Evolutionary conservation across 92 coral and sea anemone species (phyloP).

Genomic region (Parazoanthus swiftii): DNA sequence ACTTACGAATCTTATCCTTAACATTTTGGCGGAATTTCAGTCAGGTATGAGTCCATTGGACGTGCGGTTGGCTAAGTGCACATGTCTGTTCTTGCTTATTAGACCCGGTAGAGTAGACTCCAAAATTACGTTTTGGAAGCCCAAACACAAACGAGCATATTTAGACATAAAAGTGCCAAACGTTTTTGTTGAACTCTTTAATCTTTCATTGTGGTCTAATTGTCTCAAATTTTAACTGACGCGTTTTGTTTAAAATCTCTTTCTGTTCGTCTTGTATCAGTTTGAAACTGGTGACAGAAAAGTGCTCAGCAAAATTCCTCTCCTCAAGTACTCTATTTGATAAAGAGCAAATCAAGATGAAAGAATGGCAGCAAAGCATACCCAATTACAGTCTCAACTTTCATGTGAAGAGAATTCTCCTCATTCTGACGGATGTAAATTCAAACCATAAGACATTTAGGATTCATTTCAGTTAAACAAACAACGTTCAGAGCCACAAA

Average conservation of each 20-base stretch:
- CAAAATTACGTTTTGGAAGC: background rate
- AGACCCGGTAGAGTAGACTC: background rate
- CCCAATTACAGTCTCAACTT: background rate
- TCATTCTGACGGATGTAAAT: background rate
- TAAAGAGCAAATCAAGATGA: conserved; percentile 1
- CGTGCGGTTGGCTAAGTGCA: background rate
- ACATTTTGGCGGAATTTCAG: too few species aligned
- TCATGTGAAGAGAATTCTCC: background rate
- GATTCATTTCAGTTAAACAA: background rate
- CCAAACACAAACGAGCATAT: background rate
- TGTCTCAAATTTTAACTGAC: background rate
- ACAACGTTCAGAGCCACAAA: background rate
- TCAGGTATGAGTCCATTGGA: background rate
- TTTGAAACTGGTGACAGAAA: background rate
- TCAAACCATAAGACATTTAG: conserved; percentile 1
- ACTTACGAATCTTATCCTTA: background rate
- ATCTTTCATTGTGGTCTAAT: background rate
- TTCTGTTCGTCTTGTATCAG: background rate
- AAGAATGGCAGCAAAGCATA: background rate
- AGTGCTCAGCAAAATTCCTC: background rate
- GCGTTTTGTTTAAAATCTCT: background rate
- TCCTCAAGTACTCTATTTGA: background rate
- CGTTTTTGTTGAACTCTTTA: background rate
- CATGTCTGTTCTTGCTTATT: too few species aligned
- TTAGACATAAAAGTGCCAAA: background rate